phyloP scores from a whole-genome alignment of 2,113 vertebrate species.

The Psittacus erithacus region DNA sequence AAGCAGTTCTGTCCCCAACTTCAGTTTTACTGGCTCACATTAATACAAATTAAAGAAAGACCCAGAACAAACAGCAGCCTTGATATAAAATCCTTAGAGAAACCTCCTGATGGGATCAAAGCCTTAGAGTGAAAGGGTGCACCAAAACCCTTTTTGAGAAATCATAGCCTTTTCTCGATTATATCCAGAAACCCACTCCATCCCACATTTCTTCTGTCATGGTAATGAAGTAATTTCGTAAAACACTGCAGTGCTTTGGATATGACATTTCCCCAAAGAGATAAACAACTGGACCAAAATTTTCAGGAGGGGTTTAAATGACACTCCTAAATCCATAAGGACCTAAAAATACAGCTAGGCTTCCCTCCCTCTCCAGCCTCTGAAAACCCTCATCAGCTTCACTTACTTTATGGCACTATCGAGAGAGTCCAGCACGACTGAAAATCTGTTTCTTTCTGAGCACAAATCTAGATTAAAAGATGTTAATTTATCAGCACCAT shows the following conservation, averaged over 20 bases:
- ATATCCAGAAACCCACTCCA: neutral
- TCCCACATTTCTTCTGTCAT: neutral
- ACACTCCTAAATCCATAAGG: neutral
- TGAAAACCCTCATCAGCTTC: neutral
- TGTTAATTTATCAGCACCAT: neutral
- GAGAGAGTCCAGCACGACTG: neutral
- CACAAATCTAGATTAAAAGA: neutral
- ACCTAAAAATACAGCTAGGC: neutral
- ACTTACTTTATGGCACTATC: neutral
- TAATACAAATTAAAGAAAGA: neutral
- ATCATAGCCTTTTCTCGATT: neutral
- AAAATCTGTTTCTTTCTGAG: neutral
- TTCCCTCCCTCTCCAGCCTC: neutral
- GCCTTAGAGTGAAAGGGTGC: neutral
- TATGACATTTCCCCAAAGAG: neutral
- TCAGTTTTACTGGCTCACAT: neutral
- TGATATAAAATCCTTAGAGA: neutral
- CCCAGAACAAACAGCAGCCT: neutral
- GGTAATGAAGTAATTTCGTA: neutral
- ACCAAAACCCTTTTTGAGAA: neutral
- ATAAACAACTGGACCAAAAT: neutral
- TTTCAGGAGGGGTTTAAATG: neutral
- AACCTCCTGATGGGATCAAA: neutral
- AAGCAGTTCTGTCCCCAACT: neutral
- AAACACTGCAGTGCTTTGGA: neutral